Percentiles rank a stretch among this genome's conserved stretches.
phyloP scores from a whole-genome alignment of 2,113 vertebrate species.

The Heloderma charlesbogerti region DNA sequence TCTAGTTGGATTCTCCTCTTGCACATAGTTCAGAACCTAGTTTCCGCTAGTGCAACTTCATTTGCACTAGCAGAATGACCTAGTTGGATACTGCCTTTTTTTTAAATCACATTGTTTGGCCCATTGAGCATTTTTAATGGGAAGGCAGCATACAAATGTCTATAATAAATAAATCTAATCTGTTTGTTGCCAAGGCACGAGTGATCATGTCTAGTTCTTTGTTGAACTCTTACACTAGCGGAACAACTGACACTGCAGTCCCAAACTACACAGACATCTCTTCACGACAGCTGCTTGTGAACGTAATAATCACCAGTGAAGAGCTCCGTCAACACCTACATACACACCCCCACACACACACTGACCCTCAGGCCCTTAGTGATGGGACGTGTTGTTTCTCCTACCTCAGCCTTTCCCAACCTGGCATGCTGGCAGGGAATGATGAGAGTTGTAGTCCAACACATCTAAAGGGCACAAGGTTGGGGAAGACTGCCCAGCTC shows the following conservation, averaged over 20 bases:
- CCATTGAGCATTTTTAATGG: background rate
- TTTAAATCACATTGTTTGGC: too few species aligned
- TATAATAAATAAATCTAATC: background rate
- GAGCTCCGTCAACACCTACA: background rate
- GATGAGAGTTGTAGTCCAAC: too few species aligned
- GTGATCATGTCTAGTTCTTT: background rate
- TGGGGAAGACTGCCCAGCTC: background rate
- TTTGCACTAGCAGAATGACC: too few species aligned
- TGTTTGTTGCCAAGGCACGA: background rate
- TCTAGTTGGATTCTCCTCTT: too few species aligned
- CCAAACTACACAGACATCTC: background rate
- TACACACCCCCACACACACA: too few species aligned
- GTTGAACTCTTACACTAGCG: background rate
- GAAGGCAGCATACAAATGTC: background rate
- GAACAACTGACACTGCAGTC: background rate
- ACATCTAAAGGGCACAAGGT: too few species aligned
- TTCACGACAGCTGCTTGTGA: background rate
- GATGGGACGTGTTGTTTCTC: background rate
- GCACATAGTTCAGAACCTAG: too few species aligned
- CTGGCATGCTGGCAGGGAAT: too few species aligned
- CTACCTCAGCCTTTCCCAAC: background rate
- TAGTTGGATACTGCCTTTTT: too few species aligned
- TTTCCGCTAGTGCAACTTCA: too few species aligned
- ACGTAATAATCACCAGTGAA: background rate
- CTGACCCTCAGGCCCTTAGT: background rate